Percentiles rank a stretch among this genome's conserved stretches.
phyloP scores from a whole-genome alignment of 1,140 invertebrate species.

The Sinonovacula constricta region DNA sequence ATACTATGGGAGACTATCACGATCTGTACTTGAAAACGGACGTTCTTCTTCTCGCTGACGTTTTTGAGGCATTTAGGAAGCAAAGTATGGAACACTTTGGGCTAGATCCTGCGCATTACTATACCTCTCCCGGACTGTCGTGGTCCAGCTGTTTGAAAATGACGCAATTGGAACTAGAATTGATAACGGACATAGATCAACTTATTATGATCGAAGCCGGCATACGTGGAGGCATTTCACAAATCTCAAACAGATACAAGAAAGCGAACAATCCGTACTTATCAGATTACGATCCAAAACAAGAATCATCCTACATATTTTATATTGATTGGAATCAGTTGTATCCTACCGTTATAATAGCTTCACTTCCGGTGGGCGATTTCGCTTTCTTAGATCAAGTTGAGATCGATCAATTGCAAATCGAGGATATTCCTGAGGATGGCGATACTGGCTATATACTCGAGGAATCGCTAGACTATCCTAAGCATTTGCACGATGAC shows the following conservation, averaged over 20 bases:
- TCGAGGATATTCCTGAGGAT: conserved; percentile 64
- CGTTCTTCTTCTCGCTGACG: conserved; percentile 37
- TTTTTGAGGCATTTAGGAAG: conserved; percentile 50
- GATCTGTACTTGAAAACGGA: too few species aligned
- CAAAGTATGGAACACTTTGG: too few species aligned
- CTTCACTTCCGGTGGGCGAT: conserved; percentile 63
- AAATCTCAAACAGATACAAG: conserved; percentile 23
- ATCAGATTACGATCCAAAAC: too few species aligned
- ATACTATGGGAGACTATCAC: conserved; percentile 27
- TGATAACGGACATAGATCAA: conserved; percentile 44
- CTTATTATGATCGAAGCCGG: conserved; percentile 34
- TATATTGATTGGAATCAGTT: conserved; percentile 36
- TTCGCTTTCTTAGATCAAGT: too few species aligned
- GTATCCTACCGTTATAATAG: conserved; percentile 74
- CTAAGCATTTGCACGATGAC: conserved; percentile 77
- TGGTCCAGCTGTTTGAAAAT: too few species aligned
- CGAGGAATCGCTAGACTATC: conserved; percentile 77
- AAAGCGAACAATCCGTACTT: conserved; percentile 24
- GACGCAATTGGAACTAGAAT: too few species aligned
- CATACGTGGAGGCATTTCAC: conserved; percentile 30
- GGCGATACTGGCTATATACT: conserved; percentile 79
- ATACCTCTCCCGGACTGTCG: too few species aligned
- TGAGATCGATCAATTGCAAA: too few species aligned
- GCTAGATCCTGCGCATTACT: too few species aligned
- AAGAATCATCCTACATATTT: conserved; percentile 22